Percentiles rank a stretch among this genome's conserved stretches.
Conservation (phyloP, 2,113 vertebrate species). For the Scomber colias region DNA sequence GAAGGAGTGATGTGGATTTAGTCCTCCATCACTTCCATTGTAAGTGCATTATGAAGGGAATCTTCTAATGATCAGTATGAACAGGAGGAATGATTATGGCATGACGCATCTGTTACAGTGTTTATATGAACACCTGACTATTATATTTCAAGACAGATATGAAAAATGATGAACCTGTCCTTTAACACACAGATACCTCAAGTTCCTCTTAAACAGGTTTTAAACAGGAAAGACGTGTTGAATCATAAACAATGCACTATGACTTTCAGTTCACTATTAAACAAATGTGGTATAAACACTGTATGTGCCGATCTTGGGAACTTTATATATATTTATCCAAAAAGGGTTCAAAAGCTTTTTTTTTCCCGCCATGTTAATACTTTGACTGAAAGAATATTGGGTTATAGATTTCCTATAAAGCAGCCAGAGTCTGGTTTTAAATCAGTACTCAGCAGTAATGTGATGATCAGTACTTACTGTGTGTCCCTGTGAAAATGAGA, state of each 20-base stretch:
- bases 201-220: neutral
- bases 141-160: no score
- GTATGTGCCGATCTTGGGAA: no score
- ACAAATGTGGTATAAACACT: neutral
- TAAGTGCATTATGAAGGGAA: no score
- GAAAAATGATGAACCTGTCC: no score
- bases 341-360: no score
- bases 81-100: no score
- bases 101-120: no score
- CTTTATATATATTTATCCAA: neutral
- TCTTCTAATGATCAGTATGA: no score
- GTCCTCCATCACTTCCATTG: no score
- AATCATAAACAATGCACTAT: neutral
- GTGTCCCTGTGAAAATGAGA: neutral
- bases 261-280: neutral
- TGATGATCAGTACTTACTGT: constrained; percentile 52
- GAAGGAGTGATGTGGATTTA: no score
- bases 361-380: neutral
- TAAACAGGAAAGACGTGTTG: constrained; percentile 14
- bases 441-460: neutral
- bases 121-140: no score
- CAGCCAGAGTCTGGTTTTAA: neutral
- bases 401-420: neutral
- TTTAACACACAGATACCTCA: neutral
- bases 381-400: neutral